Evolutionary conservation across 2,113 vertebrate species (phyloP).

Genomic region (Dicrurus megarhynchus): DNA sequence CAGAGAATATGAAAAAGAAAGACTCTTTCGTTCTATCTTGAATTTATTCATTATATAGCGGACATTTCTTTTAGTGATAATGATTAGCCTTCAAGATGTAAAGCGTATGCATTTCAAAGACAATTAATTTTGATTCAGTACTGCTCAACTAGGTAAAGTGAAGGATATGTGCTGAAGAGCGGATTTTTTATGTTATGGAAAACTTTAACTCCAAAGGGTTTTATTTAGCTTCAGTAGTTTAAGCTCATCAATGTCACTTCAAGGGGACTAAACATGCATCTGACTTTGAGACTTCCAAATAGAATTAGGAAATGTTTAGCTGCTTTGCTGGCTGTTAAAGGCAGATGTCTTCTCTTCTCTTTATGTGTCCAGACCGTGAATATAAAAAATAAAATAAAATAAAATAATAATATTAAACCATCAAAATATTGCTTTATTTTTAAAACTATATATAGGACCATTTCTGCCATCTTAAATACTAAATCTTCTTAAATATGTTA

Average conservation of each 20-base stretch:
- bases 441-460: background rate
- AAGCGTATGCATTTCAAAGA: background rate
- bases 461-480: background rate
- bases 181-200: background rate
- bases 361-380: background rate
- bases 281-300: background rate
- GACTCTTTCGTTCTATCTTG: background rate
- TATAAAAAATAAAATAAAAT: background rate
- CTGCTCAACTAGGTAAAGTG: background rate
- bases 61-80: background rate
- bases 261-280: background rate
- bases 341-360: background rate
- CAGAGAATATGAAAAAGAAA: background rate
- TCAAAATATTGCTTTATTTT: background rate
- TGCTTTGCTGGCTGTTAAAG: background rate
- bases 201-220: constrained; percentile 10
- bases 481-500: background rate
- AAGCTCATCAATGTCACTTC: constrained; percentile 2
- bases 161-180: background rate
- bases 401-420: background rate
- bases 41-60: constrained; percentile 10
- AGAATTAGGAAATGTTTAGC: background rate
- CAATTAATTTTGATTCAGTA: constrained; percentile 35
- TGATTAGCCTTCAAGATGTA: constrained; percentile 16
- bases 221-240: background rate